These are phyloP conservation scores for western clawed frog (Xenopus tropicalis) DNA, from an alignment of 2,113 vertebrate genomes.

Conservation along the genomic window UCB_Xtro_10.0 CM004449.2:103337001-103337500, in stretches of 20 bases:
- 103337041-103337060: slow-evolving; percentile 22
- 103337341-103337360: no score
- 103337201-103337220: slow-evolving; percentile 15
- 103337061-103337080: slow-evolving; percentile 6
- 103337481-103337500: no score
- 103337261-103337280: neutral
- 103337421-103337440: no score
- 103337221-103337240: no score
- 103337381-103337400: no score
- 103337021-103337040: neutral
- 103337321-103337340: no score
- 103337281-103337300: no score
- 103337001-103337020: neutral
- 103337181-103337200: neutral
- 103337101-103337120: neutral
- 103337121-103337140: neutral
- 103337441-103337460: no score
- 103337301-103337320: no score
- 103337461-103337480: no score
- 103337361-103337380: no score
- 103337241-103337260: neutral
- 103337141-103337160: slow-evolving; percentile 19
- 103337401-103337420: no score
- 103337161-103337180: slow-evolving; percentile 9
- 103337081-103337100: neutral